phyloP scores from a whole-genome alignment of 2,113 vertebrate genomes.

The Rostratula benghalensis region DNA sequence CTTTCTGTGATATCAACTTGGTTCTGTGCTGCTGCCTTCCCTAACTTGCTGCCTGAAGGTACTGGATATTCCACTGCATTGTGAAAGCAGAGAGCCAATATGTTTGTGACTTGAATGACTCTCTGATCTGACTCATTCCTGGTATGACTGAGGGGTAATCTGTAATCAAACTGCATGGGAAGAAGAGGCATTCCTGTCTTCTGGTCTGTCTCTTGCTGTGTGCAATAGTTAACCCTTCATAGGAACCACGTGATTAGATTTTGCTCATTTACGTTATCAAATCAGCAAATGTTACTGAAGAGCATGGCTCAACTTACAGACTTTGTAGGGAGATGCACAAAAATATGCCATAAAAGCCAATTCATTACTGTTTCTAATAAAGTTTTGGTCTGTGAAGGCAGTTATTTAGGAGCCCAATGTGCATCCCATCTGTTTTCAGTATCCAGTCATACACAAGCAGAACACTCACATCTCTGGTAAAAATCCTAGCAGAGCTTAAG shows the following conservation, averaged over 20 bases:
- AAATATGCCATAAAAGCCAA: neutral
- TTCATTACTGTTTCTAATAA: slow-evolving; percentile 25
- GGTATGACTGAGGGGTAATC: neutral
- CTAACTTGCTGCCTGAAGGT: neutral
- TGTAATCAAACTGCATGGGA: neutral
- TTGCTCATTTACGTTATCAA: neutral
- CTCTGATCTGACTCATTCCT: neutral
- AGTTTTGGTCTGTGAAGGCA: neutral
- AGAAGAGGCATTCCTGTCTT: neutral
- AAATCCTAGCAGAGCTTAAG: slow-evolving; percentile 20
- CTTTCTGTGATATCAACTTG: neutral
- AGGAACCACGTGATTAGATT: neutral
- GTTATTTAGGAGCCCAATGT: neutral
- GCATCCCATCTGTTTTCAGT: slow-evolving; percentile 43
- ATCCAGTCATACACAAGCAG: neutral
- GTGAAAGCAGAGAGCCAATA: neutral
- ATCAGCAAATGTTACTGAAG: neutral
- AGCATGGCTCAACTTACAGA: neutral
- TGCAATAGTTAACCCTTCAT: neutral
- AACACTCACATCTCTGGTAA: slow-evolving; percentile 14
- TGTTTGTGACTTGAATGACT: neutral
- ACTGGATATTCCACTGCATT: neutral
- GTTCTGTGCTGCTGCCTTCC: neutral
- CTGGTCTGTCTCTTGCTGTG: neutral
- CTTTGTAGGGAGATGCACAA: neutral